A percentile compares a stretch with the other conserved stretches of the same genome.
Conservation (phyloP, 2,113 vertebrate genomes). For the Notothenia coriiceps region DNA sequence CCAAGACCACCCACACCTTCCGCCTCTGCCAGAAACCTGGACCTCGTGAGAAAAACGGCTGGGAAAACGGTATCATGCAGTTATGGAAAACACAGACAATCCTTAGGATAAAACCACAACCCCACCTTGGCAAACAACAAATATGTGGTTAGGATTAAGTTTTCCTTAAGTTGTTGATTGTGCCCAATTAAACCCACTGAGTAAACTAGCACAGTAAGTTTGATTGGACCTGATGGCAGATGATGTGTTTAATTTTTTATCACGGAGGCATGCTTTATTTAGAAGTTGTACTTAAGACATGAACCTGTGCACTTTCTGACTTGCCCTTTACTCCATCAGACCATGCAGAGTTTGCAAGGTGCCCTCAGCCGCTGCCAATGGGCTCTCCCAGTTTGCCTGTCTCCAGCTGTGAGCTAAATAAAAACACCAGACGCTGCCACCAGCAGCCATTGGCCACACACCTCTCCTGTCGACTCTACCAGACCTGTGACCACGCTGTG, state of each 20-base stretch:
- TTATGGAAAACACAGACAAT: constrained; percentile 33
- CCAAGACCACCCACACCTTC: constrained; percentile 55
- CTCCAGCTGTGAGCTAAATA: constrained; percentile 87
- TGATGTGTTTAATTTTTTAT: not conserved
- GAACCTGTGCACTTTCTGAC: not conserved
- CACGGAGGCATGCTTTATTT: not conserved
- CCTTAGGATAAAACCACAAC: constrained; percentile 16
- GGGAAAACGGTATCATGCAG: constrained; percentile 18
- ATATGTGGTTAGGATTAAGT: not conserved
- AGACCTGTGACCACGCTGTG: constrained; percentile 88
- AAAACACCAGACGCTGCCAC: constrained; percentile 87
- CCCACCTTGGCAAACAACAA: not conserved
- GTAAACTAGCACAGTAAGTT: not conserved
- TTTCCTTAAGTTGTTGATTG: not conserved
- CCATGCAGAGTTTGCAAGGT: constrained; percentile 81
- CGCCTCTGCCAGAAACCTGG: constrained; percentile 37
- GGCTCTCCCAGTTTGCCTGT: constrained; percentile 71
- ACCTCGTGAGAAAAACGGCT: constrained; percentile 23
- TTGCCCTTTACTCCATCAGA: constrained; percentile 63
- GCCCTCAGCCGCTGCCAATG: constrained; percentile 79
- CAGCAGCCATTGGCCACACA: constrained; percentile 84
- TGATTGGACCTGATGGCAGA: not conserved
- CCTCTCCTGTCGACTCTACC: constrained; percentile 87
- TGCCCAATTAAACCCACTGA: not conserved
- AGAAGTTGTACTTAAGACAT: not conserved